Conservation (phyloP, 2,797 vertebrate species). For the Erethizon dorsatum region DNA sequence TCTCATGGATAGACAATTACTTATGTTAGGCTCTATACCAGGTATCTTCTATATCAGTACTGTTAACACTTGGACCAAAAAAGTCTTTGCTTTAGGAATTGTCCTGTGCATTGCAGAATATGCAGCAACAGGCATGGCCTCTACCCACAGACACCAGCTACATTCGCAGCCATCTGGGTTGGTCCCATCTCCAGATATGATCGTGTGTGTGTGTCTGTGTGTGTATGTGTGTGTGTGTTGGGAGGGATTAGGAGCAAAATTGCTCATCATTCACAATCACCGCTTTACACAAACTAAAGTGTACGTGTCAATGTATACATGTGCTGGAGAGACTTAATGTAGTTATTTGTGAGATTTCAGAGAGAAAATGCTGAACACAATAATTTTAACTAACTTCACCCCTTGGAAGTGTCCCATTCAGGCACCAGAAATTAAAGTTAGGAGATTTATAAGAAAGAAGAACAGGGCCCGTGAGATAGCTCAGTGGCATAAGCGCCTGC, state of each 20-base stretch:
- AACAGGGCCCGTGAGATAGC: neutral
- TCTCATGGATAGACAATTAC: neutral
- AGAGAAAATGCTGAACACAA: neutral
- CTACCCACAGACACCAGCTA: no score
- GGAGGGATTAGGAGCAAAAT: rapidly evolving
- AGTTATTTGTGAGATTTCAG: slow-evolving; percentile 8
- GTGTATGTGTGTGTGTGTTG: no score
- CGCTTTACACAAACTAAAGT: neutral
- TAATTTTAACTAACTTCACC: neutral
- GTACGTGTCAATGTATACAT: neutral
- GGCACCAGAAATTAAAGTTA: neutral
- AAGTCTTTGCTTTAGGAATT: neutral
- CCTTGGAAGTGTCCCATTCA: neutral
- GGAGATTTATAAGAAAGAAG: neutral
- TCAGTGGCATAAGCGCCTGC: no score
- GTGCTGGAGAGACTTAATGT: neutral
- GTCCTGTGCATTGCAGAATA: neutral
- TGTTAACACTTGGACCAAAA: neutral
- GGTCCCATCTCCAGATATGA: neutral
- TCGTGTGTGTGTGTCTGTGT: neutral
- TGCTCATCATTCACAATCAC: no score
- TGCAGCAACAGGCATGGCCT: neutral
- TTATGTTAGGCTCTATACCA: neutral
- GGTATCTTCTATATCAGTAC: neutral
- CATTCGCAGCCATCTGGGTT: rapidly evolving